A percentile compares a stretch with the other conserved stretches of the same genome.
phyloP scores from a whole-genome alignment of 2,113 vertebrate genomes.

The Rissa tridactyla region DNA sequence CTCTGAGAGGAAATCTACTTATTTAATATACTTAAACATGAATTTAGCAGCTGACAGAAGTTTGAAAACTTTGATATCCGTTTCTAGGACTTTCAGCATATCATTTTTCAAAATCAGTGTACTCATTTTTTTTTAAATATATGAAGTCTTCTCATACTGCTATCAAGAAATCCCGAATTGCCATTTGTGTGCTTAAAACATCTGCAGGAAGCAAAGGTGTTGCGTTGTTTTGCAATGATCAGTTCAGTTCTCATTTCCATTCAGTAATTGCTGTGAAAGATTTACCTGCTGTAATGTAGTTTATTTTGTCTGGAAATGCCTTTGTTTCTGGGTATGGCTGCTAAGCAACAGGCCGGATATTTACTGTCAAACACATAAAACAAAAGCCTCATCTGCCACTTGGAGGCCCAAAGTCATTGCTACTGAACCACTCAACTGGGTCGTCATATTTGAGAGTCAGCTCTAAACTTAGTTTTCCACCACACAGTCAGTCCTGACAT shows the following conservation, averaged over 20 bases:
- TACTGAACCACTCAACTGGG: background rate
- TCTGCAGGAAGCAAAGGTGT: conserved; percentile 17
- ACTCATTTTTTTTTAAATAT: background rate
- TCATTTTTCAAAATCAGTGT: background rate
- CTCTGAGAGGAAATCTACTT: background rate
- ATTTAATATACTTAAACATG: background rate
- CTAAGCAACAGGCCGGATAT: conserved; percentile 65
- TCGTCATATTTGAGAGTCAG: background rate
- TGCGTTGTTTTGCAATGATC: background rate
- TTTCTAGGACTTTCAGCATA: background rate
- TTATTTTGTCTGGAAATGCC: conserved; percentile 41
- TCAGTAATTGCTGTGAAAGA: conserved; percentile 39
- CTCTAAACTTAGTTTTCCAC: background rate
- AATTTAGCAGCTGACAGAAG: background rate
- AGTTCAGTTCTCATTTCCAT: conserved; percentile 39
- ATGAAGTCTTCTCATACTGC: background rate
- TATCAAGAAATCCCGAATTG: background rate
- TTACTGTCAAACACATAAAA: conserved; percentile 62
- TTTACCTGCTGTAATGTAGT: conserved; percentile 47
- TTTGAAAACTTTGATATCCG: background rate
- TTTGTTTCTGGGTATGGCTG: conserved; percentile 47
- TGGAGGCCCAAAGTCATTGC: background rate
- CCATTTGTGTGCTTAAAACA: background rate
- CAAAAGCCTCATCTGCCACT: conserved; percentile 48
- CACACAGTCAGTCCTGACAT: background rate